These are phyloP conservation scores for Anguilla marmorata DNA, from an alignment of 2,797 vertebrate genomes.

Conservation along the genomic window DNA sequence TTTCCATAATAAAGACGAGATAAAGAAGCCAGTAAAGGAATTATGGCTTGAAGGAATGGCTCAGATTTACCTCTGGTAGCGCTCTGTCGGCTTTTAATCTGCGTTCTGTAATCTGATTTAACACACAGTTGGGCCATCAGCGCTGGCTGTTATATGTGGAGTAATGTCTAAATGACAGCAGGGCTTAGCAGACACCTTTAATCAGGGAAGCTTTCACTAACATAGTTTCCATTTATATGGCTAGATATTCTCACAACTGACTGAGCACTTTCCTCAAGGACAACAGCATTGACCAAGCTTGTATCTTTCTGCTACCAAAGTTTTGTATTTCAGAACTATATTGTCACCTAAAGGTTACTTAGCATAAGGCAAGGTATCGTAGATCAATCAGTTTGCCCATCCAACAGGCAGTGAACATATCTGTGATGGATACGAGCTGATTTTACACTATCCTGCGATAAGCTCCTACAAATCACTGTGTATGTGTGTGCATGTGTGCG, in stretches of 20 bases:
- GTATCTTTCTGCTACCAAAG: not conserved
- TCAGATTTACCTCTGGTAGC: not conserved
- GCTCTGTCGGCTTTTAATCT: not conserved
- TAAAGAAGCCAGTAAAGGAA: slow-evolving; percentile 40
- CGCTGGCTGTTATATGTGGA: not conserved
- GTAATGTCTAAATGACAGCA: not conserved
- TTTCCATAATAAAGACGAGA: slow-evolving; percentile 63
- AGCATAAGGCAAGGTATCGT: not conserved
- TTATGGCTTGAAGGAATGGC: slow-evolving; percentile 40
- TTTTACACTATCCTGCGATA: slow-evolving; percentile 13
- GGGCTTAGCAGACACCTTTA: not conserved
- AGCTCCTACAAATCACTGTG: not conserved
- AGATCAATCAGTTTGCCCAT: not conserved
- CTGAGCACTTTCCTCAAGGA: not conserved
- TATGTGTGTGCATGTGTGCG: not conserved
- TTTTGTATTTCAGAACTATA: not conserved
- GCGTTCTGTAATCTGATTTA: not conserved
- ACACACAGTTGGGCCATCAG: not conserved
- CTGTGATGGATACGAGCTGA: not conserved
- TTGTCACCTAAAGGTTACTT: not conserved
- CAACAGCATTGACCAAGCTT: not conserved
- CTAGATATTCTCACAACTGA: not conserved
- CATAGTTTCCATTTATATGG: not conserved
- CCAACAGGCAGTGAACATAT: not conserved
- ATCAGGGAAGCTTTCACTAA: not conserved